phyloP scores from a whole-genome alignment of 2,113 vertebrate species.

The Leucopsar rothschildi region DNA sequence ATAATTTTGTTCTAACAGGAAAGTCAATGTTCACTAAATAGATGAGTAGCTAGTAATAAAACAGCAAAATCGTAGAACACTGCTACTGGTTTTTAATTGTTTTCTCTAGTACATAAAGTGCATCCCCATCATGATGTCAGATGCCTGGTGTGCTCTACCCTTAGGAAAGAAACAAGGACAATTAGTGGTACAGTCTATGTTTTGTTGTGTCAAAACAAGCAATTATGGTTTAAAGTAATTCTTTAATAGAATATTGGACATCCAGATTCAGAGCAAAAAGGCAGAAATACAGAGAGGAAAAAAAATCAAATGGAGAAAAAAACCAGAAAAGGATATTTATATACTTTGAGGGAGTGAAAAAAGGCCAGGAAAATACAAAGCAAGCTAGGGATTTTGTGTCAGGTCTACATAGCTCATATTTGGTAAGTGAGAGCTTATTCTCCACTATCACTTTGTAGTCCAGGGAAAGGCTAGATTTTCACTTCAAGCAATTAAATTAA shows the following conservation, averaged over 20 bases:
- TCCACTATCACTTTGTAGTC: background rate
- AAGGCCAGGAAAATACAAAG: background rate
- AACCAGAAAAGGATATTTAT: background rate
- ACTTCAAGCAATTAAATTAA: conserved; percentile 2
- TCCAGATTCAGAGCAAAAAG: background rate
- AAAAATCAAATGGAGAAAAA: background rate
- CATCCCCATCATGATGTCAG: background rate
- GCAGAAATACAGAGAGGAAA: background rate
- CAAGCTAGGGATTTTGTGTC: background rate
- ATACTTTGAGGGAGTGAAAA: background rate
- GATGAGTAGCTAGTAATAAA: background rate
- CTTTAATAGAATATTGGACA: background rate
- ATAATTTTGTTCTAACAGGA: background rate
- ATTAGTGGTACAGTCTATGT: background rate
- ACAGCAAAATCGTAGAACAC: background rate
- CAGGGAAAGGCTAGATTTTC: background rate
- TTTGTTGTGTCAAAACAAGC: background rate
- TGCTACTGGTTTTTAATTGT: background rate
- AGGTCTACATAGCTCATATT: background rate
- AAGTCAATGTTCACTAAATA: background rate
- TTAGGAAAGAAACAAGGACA: background rate
- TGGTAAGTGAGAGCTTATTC: background rate
- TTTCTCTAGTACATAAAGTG: background rate
- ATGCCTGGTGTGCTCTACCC: background rate
- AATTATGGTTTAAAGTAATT: background rate